Evolutionary conservation across 2,888 invertebrate species (phyloP), one percentile per base, ranked within the genome.

Genomic region (Ecliptopera silaceata): DNA sequence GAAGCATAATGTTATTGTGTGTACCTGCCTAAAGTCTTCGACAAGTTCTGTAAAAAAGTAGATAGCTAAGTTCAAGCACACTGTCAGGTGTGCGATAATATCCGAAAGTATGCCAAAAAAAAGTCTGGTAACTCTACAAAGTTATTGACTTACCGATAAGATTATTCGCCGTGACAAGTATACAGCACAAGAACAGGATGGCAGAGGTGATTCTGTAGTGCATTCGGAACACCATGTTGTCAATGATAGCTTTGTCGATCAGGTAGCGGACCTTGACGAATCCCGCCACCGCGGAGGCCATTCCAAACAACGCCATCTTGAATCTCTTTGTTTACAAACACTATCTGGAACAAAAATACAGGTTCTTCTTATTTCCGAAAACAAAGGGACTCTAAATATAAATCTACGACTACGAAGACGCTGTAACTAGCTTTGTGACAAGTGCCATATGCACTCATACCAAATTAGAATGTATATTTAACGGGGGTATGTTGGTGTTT

Each of bases 161-260:
- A 88, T 96, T 97, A 86, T 97, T 97, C 66, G 97, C 97, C 22
- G 97, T 96, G 63, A 97, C 96, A 72, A 97, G 95, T 73, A 97
- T 95, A 84, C 97, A 97, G 84, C 95, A 95, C 51, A 96, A 93
- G 86, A 97, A 97, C 65, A 97, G 91, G 71, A 97, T 95, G 55
- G 97, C 97, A 45, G 96, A 95, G 36, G 97, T 97, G 82, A 96
- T 94, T 83, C 97, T 93, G 86, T 97, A 97, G 86, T 97, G 97
- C 81, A 96, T 95, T 73, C 97, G 93, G 89, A 97, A 97, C 60
- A 96, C 94, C 94, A 96, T 95, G 86, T 97, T 97, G 91, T 97
- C 97, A 75, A 97, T 97, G 71, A 96, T 92, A 61, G 97, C 97
- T 86, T 95, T 97, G 93, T 97, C 97, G 80, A 96, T 93, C 70